Evolutionary conservation across 2,113 vertebrate species (phyloP).

Genomic region (Sinosuthora webbiana): DNA sequence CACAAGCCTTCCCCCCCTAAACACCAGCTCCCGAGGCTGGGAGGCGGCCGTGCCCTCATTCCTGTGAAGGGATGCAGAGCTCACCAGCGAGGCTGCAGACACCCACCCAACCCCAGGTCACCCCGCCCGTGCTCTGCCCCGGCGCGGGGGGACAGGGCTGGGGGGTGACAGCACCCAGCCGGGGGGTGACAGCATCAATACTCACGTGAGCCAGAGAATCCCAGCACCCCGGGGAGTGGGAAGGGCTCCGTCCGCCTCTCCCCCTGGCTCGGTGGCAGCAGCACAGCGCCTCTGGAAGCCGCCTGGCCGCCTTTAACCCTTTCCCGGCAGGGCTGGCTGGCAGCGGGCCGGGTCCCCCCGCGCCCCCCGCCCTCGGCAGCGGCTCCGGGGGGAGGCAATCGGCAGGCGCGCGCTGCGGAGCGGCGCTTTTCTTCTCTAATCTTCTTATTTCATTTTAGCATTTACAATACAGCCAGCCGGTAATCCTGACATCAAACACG

Average conservation of each 20-base stretch:
- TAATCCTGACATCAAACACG: slow-evolving; percentile 71
- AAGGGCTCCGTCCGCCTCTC: neutral
- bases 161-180: neutral
- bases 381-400: slow-evolving; percentile 11
- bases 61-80: neutral
- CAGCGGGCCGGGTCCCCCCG: neutral
- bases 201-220: neutral
- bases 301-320: neutral
- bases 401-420: neutral
- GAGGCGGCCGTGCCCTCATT: rapidly evolving
- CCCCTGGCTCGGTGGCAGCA: neutral
- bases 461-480: slow-evolving; percentile 62
- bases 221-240: rapidly evolving
- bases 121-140: neutral
- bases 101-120: rapidly evolving
- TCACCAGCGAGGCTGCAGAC: neutral
- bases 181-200: neutral
- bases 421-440: slow-evolving; percentile 62
- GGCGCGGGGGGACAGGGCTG: neutral
- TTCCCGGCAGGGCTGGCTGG: neutral
- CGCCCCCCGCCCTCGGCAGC: neutral
- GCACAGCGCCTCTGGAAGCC: rapidly evolving
- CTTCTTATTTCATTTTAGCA: slow-evolving; percentile 69
- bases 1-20: neutral
- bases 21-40: neutral